Evolutionary conservation across 2,113 vertebrate genomes (phyloP).

Genomic region (Leptodactylus fuscus): DNA sequence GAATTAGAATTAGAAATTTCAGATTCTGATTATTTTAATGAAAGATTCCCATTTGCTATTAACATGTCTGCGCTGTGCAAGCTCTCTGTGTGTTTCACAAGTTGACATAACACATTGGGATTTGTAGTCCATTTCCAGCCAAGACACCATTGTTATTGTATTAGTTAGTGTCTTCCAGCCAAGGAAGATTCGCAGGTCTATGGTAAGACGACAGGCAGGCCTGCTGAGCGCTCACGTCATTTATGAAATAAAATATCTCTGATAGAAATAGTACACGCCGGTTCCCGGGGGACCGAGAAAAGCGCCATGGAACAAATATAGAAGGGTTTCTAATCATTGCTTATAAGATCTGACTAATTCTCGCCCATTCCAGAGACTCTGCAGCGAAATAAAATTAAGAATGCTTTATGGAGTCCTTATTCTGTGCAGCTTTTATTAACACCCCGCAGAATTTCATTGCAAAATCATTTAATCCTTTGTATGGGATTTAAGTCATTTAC

Average conservation of each 20-base stretch:
- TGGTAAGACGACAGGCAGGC: too few relatives aligned
- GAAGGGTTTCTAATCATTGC: constrained; percentile 26
- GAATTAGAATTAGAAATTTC: too few relatives aligned
- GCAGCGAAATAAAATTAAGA: constrained; percentile 45
- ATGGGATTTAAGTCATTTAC: constrained; percentile 33
- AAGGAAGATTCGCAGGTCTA: not conserved
- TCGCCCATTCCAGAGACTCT: constrained; percentile 7
- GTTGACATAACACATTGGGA: not conserved
- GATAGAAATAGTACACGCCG: constrained; percentile 5
- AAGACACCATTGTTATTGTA: not conserved
- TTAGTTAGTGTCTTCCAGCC: not conserved
- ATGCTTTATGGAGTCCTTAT: constrained; percentile 31
- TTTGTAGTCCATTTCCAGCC: not conserved
- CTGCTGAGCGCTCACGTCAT: not conserved
- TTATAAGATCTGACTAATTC: constrained; percentile 51
- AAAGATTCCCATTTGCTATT: too few relatives aligned
- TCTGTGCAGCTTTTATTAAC: constrained; percentile 20
- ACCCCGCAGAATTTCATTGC: constrained; percentile 39
- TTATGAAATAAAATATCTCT: not conserved
- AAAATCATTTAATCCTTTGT: constrained; percentile 31
- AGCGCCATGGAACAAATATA: constrained; percentile 33
- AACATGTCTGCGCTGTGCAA: too few relatives aligned
- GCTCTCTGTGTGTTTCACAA: too few relatives aligned
- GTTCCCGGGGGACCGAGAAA: not conserved
- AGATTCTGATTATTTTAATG: too few relatives aligned